These are phyloP conservation scores for Cephus rjabovi DNA, from an alignment of 2,888 invertebrate species.

Conservation along the genomic window DNA sequence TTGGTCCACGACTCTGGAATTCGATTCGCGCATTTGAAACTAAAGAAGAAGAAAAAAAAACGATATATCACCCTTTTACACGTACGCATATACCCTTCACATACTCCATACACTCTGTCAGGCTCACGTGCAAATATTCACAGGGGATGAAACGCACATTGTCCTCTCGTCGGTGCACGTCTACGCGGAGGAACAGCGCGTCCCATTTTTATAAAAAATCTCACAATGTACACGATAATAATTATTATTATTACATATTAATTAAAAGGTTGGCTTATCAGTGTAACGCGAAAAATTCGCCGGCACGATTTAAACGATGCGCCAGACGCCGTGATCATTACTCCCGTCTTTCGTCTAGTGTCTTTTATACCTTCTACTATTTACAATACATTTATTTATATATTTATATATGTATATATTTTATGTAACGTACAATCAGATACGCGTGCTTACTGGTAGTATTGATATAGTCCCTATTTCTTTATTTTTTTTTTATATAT, in stretches of 20 bases:
- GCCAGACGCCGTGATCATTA: background rate
- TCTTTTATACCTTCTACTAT: background rate
- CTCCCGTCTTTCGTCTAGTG: background rate
- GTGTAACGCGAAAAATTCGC: background rate
- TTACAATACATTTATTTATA: conserved; percentile 13
- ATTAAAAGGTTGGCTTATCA: background rate
- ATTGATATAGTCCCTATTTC: conserved; percentile 21
- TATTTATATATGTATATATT: conserved; percentile 29
- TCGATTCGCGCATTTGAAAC: conserved; percentile 20
- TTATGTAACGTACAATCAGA: conserved; percentile 14
- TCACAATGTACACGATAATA: conserved; percentile 21
- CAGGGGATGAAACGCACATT: background rate
- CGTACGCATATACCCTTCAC: background rate
- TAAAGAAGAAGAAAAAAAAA: background rate
- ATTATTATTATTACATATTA: conserved; percentile 15
- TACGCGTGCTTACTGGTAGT: conserved; percentile 14
- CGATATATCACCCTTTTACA: background rate
- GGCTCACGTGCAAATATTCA: background rate
- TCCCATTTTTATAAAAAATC: conserved; percentile 17
- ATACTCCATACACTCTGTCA: background rate
- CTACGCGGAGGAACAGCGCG: background rate
- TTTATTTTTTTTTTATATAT: conserved; percentile 36
- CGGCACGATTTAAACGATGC: background rate
- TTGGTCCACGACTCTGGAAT: conserved; percentile 43
- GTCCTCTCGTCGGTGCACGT: background rate